Base-by-base conservation (phyloP, 2,113 vertebrate species). In the Arothron firmamentum region DNA sequence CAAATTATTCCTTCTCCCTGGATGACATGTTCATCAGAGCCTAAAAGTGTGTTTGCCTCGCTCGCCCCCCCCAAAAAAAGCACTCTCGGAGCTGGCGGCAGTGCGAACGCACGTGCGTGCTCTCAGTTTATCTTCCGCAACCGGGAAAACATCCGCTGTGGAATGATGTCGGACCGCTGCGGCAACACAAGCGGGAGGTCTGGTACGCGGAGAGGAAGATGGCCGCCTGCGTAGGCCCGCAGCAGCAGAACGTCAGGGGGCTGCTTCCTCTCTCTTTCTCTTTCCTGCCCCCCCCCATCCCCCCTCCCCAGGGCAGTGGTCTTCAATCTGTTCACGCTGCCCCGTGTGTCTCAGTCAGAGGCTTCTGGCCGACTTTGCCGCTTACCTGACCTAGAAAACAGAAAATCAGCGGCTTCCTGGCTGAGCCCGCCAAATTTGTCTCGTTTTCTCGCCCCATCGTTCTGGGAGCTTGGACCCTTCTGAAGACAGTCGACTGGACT, bases 361-460 rank as follows among this genome's bases (percentile, higher is more conserved):
- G 80, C 71, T 74, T 67, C 67, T 82, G 79, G 66, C 68, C 55
- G 19, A 77, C 68, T 86, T 86, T 79, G 83, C 75, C 81, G 80
- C 72, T 85, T 77, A 85, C 74, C 72, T 89, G 87, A 85, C 89
- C 80, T 82, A 90, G 85, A 90, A 91, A 92, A 79, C 65, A 54
- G 25, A 60, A 59, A 80, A 69, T 68, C 56, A 47, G 62, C 57
- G 65, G 49, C 74, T 60, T 75, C 77, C 72, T 55, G 52, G 63
- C 79, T 64, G 72, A 70, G 74, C 74, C 58, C 70, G 70, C 72
- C 53, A 65, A 53, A 72, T 87, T 64, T 28, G 28, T 28, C 28
- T 6, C 3, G 3, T 4, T 4, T 3, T 6, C 28, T 28, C 28
- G 28, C 6, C 3, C 6, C 28, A 28, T 28, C 28, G n/a, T n/a